Evolutionary conservation across 1,140 invertebrate species (phyloP).

Genomic region (Atta texana): DNA sequence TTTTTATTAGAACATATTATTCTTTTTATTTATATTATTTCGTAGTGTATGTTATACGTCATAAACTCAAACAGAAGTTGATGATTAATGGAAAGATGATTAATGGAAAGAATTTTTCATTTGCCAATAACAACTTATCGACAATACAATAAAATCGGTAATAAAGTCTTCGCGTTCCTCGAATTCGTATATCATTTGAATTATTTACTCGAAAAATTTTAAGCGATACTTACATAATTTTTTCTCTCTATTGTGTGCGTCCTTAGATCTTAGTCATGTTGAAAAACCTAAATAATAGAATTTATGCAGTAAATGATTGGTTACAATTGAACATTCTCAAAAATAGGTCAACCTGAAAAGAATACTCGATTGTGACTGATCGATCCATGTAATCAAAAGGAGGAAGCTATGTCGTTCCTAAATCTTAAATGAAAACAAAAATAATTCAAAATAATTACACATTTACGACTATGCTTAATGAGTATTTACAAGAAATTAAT

Average conservation of each 20-base stretch:
- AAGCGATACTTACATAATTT: not conserved
- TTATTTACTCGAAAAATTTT: not conserved
- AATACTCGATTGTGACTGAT: conserved; percentile 25
- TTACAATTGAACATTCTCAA: not conserved
- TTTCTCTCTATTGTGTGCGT: not conserved
- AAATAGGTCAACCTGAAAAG: conserved; percentile 1
- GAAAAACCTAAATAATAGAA: not conserved
- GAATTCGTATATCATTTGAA: too few species aligned
- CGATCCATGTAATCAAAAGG: not conserved
- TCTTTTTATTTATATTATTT: not conserved
- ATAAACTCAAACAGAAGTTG: not conserved
- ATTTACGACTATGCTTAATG: too few species aligned
- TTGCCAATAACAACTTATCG: too few species aligned
- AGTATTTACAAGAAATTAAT: too few species aligned
- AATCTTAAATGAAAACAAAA: too few species aligned
- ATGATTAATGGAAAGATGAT: not conserved
- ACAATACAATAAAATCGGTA: too few species aligned
- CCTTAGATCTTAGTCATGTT: not conserved
- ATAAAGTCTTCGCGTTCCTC: too few species aligned
- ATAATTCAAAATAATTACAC: too few species aligned
- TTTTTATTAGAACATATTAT: not conserved
- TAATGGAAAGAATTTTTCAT: not conserved
- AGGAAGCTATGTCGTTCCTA: too few species aligned
- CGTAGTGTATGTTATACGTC: not conserved
- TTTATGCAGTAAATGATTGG: not conserved